These are phyloP conservation scores for Triplophysa dalaica DNA, from an alignment of 2,113 vertebrate species.

Conservation along the genomic window DNA sequence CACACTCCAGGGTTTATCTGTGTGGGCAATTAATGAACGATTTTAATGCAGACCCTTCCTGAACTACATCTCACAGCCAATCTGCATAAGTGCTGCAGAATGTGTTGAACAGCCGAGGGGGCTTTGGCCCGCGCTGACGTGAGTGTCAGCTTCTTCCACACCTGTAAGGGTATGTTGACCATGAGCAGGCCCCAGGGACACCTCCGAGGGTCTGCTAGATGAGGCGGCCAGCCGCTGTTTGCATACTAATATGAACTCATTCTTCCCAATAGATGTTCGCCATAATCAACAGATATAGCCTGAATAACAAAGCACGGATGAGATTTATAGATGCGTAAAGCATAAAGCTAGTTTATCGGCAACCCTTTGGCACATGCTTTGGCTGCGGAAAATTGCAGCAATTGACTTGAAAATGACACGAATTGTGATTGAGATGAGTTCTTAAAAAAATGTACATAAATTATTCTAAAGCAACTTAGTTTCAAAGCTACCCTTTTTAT, in stretches of 20 bases:
- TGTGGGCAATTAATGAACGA: slow-evolving; percentile 34
- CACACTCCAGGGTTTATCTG: slow-evolving; percentile 13
- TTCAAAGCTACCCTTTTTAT: too few species aligned
- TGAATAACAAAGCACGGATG: slow-evolving; percentile 11
- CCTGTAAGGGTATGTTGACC: slow-evolving; percentile 33
- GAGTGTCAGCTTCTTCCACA: slow-evolving; percentile 33
- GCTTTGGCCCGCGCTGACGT: slow-evolving; percentile 26
- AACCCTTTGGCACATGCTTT: neutral
- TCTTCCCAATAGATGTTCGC: slow-evolving; percentile 24
- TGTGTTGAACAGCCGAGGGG: slow-evolving; percentile 20
- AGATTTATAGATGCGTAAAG: neutral
- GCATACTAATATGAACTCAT: slow-evolving; percentile 34
- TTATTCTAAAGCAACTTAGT: too few species aligned
- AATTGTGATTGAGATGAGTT: neutral
- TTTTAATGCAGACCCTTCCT: slow-evolving; percentile 38
- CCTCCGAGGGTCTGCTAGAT: slow-evolving; percentile 29
- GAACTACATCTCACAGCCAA: slow-evolving; percentile 33
- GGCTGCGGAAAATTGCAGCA: neutral
- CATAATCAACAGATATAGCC: slow-evolving; percentile 1
- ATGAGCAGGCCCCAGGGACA: slow-evolving; percentile 35
- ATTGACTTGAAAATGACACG: neutral
- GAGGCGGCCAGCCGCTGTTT: neutral
- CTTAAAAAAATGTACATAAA: too few species aligned
- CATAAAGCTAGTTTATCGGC: neutral
- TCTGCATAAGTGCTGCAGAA: slow-evolving; percentile 29